A percentile compares a stretch with the other conserved stretches of the same genome.
Conservation (phyloP, 1,140 invertebrate genomes). For the Saccostrea cuccullata region DNA sequence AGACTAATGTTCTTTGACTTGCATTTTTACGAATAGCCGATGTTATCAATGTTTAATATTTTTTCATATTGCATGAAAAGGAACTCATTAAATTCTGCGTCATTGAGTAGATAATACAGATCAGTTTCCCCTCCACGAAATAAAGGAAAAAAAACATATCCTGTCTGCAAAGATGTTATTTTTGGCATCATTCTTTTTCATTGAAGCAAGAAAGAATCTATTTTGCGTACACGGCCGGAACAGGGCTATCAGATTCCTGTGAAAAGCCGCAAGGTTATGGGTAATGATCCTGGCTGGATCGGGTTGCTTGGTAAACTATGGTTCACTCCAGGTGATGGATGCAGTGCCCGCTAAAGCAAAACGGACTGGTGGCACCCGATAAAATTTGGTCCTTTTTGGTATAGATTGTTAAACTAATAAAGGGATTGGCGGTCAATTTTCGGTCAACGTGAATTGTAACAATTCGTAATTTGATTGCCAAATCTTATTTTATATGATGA, state of each 20-base stretch:
- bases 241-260: constrained; percentile 17
- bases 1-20: not conserved
- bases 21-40: not conserved
- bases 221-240: not conserved
- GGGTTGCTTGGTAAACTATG: not conserved
- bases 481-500: too few relatives aligned
- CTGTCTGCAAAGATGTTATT: constrained; percentile 18
- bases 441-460: too few relatives aligned
- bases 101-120: not conserved
- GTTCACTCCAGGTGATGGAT: not conserved
- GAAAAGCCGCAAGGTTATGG: not conserved
- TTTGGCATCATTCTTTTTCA: constrained; percentile 37
- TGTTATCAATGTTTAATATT: not conserved
- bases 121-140: constrained; percentile 12
- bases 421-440: not conserved
- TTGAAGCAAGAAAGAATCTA: constrained; percentile 12
- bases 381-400: too few relatives aligned
- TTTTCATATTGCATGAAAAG: constrained; percentile 2
- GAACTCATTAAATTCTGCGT: constrained; percentile 27
- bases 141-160: constrained; percentile 20
- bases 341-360: not conserved
- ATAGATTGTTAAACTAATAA: not conserved
- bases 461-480: too few relatives aligned
- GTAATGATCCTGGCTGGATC: not conserved
- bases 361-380: too few relatives aligned